Evolutionary conservation across 2,888 invertebrate species (phyloP).

Genomic region (Caenorhabditis sinica): DNA sequence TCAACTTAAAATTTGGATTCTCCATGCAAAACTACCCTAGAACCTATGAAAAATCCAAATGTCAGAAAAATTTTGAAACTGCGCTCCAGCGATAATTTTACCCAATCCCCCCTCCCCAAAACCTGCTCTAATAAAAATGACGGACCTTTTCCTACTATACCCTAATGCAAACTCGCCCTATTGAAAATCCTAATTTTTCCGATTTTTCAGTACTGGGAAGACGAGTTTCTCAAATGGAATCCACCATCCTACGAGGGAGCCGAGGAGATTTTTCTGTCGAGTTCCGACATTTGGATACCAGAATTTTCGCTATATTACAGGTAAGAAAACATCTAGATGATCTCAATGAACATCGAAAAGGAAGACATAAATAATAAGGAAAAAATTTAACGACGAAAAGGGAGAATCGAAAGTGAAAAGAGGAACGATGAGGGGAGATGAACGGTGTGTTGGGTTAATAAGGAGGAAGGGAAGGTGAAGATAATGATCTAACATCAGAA

Average conservation of each 20-base stretch:
- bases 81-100: not conserved
- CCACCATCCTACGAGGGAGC: constrained; percentile 83
- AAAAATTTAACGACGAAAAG: not conserved
- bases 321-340: constrained; percentile 39
- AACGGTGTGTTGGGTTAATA: not conserved
- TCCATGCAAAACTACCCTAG: not conserved
- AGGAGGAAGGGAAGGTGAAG: not conserved
- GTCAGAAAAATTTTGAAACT: not conserved
- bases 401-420: constrained; percentile 16
- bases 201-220: constrained; percentile 82
- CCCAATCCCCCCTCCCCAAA: not conserved
- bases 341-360: not conserved
- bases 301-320: constrained; percentile 82
- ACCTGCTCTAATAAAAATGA: too few species aligned
- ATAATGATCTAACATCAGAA: constrained; percentile 18
- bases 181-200: not conserved
- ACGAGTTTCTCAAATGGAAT: constrained; percentile 82
- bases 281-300: constrained; percentile 82
- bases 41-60: not conserved
- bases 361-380: not conserved
- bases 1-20: not conserved
- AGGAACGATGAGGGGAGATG: constrained; percentile 16
- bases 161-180: not conserved
- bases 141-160: not conserved
- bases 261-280: constrained; percentile 81